phyloP scores from a whole-genome alignment of 2,113 vertebrate genomes.

The Misgurnus anguillicaudatus region DNA sequence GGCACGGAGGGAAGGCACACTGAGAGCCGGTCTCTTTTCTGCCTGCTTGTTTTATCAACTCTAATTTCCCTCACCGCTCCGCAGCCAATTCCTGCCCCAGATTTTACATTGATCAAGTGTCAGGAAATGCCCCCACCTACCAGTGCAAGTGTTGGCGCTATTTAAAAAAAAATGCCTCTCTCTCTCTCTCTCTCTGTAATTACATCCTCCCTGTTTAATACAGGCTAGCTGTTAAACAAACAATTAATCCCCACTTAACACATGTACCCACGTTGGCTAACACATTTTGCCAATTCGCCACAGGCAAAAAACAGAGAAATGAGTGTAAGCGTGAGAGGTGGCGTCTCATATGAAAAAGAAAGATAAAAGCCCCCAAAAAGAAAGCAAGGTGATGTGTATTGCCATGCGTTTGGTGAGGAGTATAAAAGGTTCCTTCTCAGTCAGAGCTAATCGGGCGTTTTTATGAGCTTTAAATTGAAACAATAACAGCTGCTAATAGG shows the following conservation, averaged over 20 bases:
- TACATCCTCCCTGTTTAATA: slow-evolving; percentile 80
- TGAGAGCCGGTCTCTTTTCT: slow-evolving; percentile 54
- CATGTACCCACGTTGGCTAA: slow-evolving; percentile 82
- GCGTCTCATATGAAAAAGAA: not conserved
- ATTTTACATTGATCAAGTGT: slow-evolving; percentile 76
- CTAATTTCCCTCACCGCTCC: slow-evolving; percentile 73
- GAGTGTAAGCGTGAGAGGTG: slow-evolving; percentile 4
- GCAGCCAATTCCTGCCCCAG: slow-evolving; percentile 67
- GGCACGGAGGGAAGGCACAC: slow-evolving; percentile 70
- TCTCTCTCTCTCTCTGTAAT: slow-evolving; percentile 77
- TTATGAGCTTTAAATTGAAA: slow-evolving; percentile 45
- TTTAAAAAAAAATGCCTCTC: slow-evolving; percentile 36
- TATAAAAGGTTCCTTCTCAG: slow-evolving; percentile 67
- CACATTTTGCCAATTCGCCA: slow-evolving; percentile 89
- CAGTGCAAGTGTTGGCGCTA: slow-evolving; percentile 1
- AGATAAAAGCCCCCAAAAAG: slow-evolving; percentile 18
- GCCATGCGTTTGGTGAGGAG: slow-evolving; percentile 55
- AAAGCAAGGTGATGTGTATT: not conserved
- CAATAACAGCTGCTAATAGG: slow-evolving; percentile 30
- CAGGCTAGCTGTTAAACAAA: slow-evolving; percentile 83
- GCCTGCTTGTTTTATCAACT: slow-evolving; percentile 72
- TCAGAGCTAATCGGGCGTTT: slow-evolving; percentile 71
- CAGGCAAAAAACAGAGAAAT: slow-evolving; percentile 68
- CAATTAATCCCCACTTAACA: slow-evolving; percentile 80
- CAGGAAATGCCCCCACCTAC: slow-evolving; percentile 45